Evolutionary conservation across 2,888 invertebrate genomes (phyloP).

Genomic region (Habroteleia sp.): DNA sequence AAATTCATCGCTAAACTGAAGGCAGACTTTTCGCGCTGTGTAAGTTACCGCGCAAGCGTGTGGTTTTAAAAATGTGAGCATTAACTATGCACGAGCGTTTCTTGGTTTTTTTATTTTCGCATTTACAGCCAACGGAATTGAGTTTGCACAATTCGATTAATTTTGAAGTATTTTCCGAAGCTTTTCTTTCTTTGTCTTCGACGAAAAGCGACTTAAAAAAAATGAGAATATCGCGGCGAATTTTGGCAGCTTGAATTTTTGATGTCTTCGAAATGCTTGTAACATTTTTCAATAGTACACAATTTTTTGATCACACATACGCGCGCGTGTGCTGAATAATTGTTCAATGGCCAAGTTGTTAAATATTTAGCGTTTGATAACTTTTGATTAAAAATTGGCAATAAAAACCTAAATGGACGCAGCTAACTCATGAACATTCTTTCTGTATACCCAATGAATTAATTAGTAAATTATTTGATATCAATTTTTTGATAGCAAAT

Average conservation of each 20-base stretch:
- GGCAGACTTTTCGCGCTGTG: constrained; percentile 30
- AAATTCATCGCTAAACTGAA: constrained; percentile 65
- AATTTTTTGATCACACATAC: too few species aligned
- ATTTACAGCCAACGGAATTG: not conserved
- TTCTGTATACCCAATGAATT: not conserved
- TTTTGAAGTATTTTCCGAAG: not conserved
- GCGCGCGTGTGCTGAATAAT: too few species aligned
- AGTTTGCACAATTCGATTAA: not conserved
- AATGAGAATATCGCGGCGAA: not conserved
- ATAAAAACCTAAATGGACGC: not conserved
- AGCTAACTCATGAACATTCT: not conserved
- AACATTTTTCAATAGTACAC: not conserved
- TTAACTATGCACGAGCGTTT: constrained; percentile 7
- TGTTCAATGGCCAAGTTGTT: not conserved
- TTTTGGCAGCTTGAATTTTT: constrained; percentile 10
- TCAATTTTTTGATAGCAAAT: not conserved
- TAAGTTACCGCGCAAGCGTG: constrained; percentile 5
- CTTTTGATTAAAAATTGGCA: constrained; percentile 6
- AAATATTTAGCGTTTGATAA: constrained; percentile 14
- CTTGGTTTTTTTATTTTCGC: constrained; percentile 6
- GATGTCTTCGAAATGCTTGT: not conserved
- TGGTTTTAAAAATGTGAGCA: constrained; percentile 6
- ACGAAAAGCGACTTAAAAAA: not conserved
- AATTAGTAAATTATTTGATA: not conserved
- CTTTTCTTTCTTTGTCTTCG: not conserved